A percentile compares a stretch with the other conserved stretches of the same genome.
These are phyloP conservation scores for Neolamprologus sp. DNA, from an alignment of 2,113 vertebrate species.

Conservation along the genomic window DNA sequence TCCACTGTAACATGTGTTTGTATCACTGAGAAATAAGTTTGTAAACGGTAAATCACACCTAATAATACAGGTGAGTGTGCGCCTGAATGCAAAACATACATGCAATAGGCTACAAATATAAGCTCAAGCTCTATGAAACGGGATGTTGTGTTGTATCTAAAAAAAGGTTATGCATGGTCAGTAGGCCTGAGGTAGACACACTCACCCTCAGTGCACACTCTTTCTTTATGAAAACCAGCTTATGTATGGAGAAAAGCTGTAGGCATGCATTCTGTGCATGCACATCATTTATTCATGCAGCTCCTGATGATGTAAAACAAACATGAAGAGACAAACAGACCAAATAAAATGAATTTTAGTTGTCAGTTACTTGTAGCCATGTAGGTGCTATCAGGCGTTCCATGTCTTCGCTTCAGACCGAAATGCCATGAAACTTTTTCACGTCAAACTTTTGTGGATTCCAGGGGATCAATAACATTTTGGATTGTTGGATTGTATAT, in stretches of 20 bases:
- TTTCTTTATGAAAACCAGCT: background rate
- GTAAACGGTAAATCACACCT: background rate
- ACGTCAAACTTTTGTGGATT: background rate
- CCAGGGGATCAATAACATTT: background rate
- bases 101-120: background rate
- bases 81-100: background rate
- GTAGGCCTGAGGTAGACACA: background rate
- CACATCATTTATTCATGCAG: background rate
- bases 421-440: background rate
- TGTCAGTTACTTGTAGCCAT: background rate
- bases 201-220: background rate
- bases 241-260: background rate
- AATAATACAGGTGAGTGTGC: accelerated
- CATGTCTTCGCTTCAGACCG: background rate
- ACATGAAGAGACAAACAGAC: background rate
- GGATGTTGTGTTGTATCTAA: background rate
- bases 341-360: background rate
- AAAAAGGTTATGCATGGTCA: background rate
- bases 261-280: background rate
- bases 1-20: background rate
- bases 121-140: background rate
- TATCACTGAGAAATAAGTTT: background rate
- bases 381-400: background rate
- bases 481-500: background rate
- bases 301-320: background rate